These are phyloP conservation scores for Drosophila atroscutellata DNA, from an alignment of 2,888 invertebrate genomes.

Conservation along the genomic window DNA sequence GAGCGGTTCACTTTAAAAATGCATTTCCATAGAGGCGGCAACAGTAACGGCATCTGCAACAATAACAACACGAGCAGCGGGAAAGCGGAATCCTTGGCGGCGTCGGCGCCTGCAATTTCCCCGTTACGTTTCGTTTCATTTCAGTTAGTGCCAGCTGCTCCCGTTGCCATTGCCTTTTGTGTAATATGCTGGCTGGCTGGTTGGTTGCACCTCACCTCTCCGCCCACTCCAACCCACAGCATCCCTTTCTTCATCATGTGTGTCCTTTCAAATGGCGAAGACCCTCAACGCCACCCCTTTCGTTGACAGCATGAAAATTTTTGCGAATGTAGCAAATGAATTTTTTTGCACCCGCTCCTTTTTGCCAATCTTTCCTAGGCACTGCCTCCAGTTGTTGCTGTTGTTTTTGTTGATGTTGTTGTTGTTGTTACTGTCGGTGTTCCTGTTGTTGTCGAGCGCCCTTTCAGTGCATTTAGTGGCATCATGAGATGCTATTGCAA, in stretches of 20 bases:
- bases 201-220: conserved; percentile 13
- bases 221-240: not conserved
- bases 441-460: conserved; percentile 50
- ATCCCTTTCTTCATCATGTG: conserved; percentile 31
- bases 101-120: conserved; percentile 68
- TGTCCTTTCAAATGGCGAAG: conserved; percentile 54
- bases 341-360: conserved; percentile 62
- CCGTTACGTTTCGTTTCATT: conserved; percentile 80
- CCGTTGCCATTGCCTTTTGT: conserved; percentile 64
- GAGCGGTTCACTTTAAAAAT: conserved; percentile 76
- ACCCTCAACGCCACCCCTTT: conserved; percentile 12
- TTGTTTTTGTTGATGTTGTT: conserved; percentile 7
- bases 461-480: conserved; percentile 79
- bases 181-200: conserved; percentile 52
- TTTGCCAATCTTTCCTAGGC: conserved; percentile 52
- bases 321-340: conserved; percentile 82
- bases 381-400: conserved; percentile 13
- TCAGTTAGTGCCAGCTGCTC: conserved; percentile 79
- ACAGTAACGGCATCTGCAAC: not conserved
- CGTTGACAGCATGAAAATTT: conserved; percentile 67
- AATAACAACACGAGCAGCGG: not conserved
- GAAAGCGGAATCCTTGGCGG: conserved; percentile 15
- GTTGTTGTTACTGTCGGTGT: conserved; percentile 22
- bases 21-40: conserved; percentile 64
- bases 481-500: conserved; percentile 81